Evolutionary conservation across 2,888 invertebrate species (phyloP).

Genomic region (Eilema sororculum): DNA sequence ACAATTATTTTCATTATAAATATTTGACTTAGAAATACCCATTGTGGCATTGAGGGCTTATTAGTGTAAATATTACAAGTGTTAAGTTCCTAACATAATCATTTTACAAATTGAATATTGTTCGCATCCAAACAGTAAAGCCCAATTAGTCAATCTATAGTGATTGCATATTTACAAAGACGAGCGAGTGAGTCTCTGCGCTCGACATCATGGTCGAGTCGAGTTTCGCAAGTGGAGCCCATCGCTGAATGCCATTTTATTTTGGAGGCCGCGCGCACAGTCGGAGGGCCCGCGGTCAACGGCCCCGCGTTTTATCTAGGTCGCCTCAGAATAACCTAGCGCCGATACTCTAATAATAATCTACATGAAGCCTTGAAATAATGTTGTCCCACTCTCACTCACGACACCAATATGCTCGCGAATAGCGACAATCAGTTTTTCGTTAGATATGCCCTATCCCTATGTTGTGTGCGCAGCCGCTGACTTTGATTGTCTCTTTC

Average conservation of each 20-base stretch:
- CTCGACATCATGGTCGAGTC: slow-evolving; percentile 77
- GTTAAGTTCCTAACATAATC: neutral
- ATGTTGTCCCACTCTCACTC: slow-evolving; percentile 78
- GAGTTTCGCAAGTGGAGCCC: slow-evolving; percentile 85
- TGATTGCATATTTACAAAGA: slow-evolving; percentile 74
- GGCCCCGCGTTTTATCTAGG: slow-evolving; percentile 85
- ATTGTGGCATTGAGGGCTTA: neutral
- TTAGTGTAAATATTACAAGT: neutral
- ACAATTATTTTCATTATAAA: neutral
- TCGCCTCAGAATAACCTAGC: slow-evolving; percentile 87
- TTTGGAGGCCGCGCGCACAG: slow-evolving; percentile 85
- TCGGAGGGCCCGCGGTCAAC: slow-evolving; percentile 86
- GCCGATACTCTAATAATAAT: slow-evolving; percentile 87
- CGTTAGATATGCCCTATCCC: slow-evolving; percentile 68
- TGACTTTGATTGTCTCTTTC: slow-evolving; percentile 76
- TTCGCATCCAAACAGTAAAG: slow-evolving; percentile 10
- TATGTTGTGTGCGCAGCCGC: slow-evolving; percentile 65
- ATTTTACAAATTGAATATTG: slow-evolving; percentile 2
- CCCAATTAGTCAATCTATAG: slow-evolving; percentile 60
- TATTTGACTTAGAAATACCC: neutral
- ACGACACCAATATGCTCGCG: slow-evolving; percentile 62
- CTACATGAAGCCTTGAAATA: slow-evolving; percentile 78
- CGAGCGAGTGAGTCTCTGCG: slow-evolving; percentile 67
- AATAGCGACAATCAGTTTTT: slow-evolving; percentile 74
- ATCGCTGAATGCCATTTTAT: slow-evolving; percentile 86